These are phyloP conservation scores for Anas capensis DNA, from an alignment of 2,797 vertebrate genomes.

Conservation along the genomic window DNA sequence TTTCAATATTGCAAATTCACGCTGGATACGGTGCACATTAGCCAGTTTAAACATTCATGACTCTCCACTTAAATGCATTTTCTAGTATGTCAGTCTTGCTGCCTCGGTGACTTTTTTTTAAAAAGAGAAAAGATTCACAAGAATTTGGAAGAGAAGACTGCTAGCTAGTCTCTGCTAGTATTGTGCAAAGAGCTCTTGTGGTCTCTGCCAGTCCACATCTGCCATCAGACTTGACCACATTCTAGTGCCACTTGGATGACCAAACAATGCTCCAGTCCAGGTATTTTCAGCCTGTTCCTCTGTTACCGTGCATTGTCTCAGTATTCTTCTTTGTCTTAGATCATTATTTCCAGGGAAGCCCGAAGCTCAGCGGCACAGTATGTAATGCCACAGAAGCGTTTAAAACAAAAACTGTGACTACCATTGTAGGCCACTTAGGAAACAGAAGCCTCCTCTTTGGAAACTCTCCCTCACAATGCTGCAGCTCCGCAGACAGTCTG, in stretches of 20 bases:
- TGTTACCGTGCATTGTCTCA: neutral
- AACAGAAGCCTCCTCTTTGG: neutral
- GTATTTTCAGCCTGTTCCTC: neutral
- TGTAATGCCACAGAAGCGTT: neutral
- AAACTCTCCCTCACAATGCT: neutral
- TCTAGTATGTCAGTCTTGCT: slow-evolving; percentile 60
- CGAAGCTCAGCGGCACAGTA: neutral
- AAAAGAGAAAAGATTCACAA: slow-evolving; percentile 51
- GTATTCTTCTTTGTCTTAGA: neutral
- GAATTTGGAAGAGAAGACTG: slow-evolving; percentile 14
- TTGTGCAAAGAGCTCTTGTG: neutral
- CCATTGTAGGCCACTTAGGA: neutral
- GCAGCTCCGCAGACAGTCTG: rapidly evolving
- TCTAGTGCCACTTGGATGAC: neutral
- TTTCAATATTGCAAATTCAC: slow-evolving; percentile 59
- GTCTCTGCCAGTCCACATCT: neutral
- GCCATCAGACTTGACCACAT: neutral
- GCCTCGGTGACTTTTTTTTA: slow-evolving; percentile 43
- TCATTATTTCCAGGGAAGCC: neutral
- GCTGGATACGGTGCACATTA: slow-evolving; percentile 29
- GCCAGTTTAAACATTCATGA: slow-evolving; percentile 79
- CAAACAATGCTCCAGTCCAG: neutral
- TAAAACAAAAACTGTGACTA: neutral
- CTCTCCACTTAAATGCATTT: slow-evolving; percentile 67
- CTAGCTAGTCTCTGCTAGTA: neutral